phyloP scores from a whole-genome alignment of 2,888 invertebrate genomes.

The Pediacus dermestoides region DNA sequence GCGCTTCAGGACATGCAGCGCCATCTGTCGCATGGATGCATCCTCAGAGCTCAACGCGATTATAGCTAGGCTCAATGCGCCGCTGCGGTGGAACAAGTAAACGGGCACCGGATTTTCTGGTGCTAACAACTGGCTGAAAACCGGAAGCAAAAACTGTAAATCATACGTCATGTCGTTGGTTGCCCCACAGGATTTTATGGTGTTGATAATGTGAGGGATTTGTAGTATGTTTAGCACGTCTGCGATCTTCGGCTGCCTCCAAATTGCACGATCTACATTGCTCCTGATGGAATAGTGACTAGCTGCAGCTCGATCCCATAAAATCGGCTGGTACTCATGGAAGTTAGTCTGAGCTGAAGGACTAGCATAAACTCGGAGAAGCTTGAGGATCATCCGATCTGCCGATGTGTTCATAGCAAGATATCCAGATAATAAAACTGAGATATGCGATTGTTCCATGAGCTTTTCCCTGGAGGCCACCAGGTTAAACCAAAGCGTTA shows the following conservation, averaged over 20 bases:
- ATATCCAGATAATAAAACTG: constrained; percentile 75
- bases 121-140: constrained; percentile 70
- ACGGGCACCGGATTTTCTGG: constrained; percentile 72
- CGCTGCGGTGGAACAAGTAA: constrained; percentile 60
- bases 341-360: constrained; percentile 39
- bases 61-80: constrained; percentile 68
- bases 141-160: constrained; percentile 75
- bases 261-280: constrained; percentile 56
- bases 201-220: constrained; percentile 60
- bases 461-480: constrained; percentile 55
- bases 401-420: constrained; percentile 65
- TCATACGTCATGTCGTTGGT: constrained; percentile 58
- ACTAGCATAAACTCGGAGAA: constrained; percentile 69
- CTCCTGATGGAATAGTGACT: constrained; percentile 70
- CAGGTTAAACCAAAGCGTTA: constrained; percentile 58
- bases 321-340: constrained; percentile 61
- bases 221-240: constrained; percentile 72
- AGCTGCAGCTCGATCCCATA: constrained; percentile 81
- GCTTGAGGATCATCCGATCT: constrained; percentile 67
- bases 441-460: constrained; percentile 67
- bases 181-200: constrained; percentile 50
- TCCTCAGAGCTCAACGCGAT: constrained; percentile 68
- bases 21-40: constrained; percentile 63
- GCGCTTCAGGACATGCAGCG: constrained; percentile 69
- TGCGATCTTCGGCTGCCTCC: constrained; percentile 68